Percentiles rank a stretch among this genome's conserved stretches.
Conservation (phyloP, 2,113 vertebrate species). For the Peucedramus taeniatus region DNA sequence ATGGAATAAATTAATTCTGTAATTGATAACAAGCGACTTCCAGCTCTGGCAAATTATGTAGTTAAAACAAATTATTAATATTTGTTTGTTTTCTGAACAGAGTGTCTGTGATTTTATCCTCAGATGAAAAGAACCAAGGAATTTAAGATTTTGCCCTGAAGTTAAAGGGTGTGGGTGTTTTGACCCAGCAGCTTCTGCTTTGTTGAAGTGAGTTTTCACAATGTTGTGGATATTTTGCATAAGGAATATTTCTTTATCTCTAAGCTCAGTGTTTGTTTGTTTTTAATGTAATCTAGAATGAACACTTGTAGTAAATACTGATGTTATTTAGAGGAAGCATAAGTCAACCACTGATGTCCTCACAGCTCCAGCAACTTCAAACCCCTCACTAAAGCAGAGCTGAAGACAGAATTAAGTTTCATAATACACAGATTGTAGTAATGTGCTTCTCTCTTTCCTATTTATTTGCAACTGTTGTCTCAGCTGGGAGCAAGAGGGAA, state of each 20-base stretch:
- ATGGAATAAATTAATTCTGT: constrained; percentile 6
- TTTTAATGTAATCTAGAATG: neutral
- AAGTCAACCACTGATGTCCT: neutral
- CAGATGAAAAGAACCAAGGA: neutral
- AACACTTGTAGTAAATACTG: neutral
- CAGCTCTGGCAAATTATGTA: constrained; percentile 21
- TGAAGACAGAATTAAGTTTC: neutral
- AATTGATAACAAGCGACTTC: neutral
- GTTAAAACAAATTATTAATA: neutral
- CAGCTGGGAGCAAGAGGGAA: neutral
- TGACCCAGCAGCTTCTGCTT: neutral
- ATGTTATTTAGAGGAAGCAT: neutral
- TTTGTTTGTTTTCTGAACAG: constrained; percentile 10
- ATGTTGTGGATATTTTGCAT: neutral
- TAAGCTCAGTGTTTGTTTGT: constrained; percentile 5
- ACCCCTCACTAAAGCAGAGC: neutral
- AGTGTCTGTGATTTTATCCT: neutral
- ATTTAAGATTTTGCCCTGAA: neutral
- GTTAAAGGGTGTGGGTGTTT: neutral
- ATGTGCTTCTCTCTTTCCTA: neutral
- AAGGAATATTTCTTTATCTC: neutral
- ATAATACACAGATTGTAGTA: neutral
- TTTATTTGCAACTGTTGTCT: neutral
- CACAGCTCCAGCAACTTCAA: neutral
- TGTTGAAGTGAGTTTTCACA: neutral